Evolutionary conservation across 2,797 vertebrate genomes (phyloP).

Genomic region (Coreius guichenoti): DNA sequence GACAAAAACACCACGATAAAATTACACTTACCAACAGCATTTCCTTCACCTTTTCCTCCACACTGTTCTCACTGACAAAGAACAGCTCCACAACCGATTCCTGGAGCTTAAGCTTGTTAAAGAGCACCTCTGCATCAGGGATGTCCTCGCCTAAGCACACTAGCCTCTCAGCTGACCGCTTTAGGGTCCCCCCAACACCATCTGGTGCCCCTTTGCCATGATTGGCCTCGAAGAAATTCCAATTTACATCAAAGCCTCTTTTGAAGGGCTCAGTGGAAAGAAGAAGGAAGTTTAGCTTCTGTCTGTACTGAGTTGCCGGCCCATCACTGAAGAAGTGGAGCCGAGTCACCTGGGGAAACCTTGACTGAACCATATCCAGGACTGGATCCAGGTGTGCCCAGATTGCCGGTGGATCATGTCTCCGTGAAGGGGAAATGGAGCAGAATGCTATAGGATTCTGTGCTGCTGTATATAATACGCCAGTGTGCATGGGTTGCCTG

Average conservation of each 20-base stretch:
- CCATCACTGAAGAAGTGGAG: conserved; percentile 14
- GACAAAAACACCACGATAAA: neutral
- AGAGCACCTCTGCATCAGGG: conserved; percentile 16
- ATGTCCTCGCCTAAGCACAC: conserved; percentile 25
- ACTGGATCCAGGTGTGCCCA: conserved; percentile 20
- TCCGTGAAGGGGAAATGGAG: conserved; percentile 7
- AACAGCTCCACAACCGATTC: conserved; percentile 13
- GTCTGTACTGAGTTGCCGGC: conserved; percentile 11
- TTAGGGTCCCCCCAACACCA: neutral
- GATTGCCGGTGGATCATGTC: neutral
- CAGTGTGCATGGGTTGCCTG: too few species aligned
- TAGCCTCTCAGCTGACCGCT: conserved; percentile 3
- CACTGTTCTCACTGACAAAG: conserved; percentile 4
- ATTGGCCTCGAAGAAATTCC: neutral
- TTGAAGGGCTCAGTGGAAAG: conserved; percentile 12
- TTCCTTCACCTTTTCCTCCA: conserved; percentile 1
- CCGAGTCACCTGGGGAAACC: neutral
- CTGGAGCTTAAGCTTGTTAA: neutral
- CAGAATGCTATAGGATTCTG: neutral
- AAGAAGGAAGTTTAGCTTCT: neutral
- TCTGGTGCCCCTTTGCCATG: conserved; percentile 8
- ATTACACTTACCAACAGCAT: neutral
- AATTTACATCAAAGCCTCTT: neutral
- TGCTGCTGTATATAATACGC: too few species aligned
- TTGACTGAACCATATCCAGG: conserved; percentile 1